Percentiles rank a stretch among this genome's conserved stretches.
phyloP scores from a whole-genome alignment of 1,140 invertebrate genomes.

The Leptinotarsa texana region DNA sequence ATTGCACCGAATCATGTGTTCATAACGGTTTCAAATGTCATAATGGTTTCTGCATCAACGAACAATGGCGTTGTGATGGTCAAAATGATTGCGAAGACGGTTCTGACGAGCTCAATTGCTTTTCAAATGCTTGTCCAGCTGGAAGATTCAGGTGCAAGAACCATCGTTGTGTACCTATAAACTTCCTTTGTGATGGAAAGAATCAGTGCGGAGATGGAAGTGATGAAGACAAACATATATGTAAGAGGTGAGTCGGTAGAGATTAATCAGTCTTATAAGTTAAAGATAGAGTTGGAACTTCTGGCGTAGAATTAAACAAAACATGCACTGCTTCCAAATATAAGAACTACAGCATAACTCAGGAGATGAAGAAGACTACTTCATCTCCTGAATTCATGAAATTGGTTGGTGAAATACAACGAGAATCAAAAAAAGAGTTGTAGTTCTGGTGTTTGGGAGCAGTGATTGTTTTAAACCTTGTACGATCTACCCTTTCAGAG shows the following conservation, averaged over 20 bases:
- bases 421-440: too few species aligned
- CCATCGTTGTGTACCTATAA: constrained; percentile 69
- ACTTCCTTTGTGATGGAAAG: constrained; percentile 69
- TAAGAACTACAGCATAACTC: neutral
- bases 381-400: too few species aligned
- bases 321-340: too few species aligned
- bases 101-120: constrained; percentile 63
- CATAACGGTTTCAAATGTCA: constrained; percentile 58
- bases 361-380: too few species aligned
- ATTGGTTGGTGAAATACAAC: too few species aligned
- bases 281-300: too few species aligned
- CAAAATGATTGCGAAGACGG: constrained; percentile 65
- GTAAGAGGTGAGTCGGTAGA: constrained; percentile 56
- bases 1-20: constrained; percentile 59
- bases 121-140: constrained; percentile 47
- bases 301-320: too few species aligned
- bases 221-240: constrained; percentile 71
- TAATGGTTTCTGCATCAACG: constrained; percentile 63
- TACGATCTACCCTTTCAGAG: too few species aligned
- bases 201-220: constrained; percentile 73
- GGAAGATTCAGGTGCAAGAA: constrained; percentile 64
- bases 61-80: constrained; percentile 70
- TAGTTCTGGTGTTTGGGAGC: too few species aligned
- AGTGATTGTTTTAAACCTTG: too few species aligned
- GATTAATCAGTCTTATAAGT: neutral